Evolutionary conservation across 2,113 vertebrate genomes (phyloP), one percentile per base, ranked within the genome.

Genomic region (Bambusicola thoracicus): DNA sequence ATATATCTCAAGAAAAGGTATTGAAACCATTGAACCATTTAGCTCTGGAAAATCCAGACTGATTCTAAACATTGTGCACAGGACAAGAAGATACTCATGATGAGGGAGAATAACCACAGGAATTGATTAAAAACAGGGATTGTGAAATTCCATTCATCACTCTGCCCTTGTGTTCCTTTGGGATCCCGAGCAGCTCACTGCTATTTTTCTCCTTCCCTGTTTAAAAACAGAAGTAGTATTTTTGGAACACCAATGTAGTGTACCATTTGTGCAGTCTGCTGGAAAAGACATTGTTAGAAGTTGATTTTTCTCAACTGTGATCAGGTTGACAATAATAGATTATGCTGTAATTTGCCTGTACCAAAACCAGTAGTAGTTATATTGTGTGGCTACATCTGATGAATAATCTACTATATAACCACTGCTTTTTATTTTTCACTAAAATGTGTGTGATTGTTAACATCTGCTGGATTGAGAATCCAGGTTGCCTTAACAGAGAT

Each of bases 351-450:
- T 62, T 76, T 91, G 32, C 4, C 2, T 2, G 2, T 79, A 46
- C 41, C 55, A 44, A 79, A 24, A 0, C 15, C 73, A 56, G 25
- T 38, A 56, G 43, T 0, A 0, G 5, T 81, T 75, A 8, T 77
- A 13, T 72, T 24, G 32, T 30, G 22, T 88, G 55, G 8, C 44
- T 62, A 11, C 43, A 89, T 59, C 49, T 85, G 72, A 30, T 74
- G 73, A 85, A 74, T 58, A 62, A 91, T 69, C 41, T 25, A 32
- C 82, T 66, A 13, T 41, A 43, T 68, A 75, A 43, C 18, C 8
- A 7, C 32, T 43, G 41, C 2, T 1, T 8, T 81, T 38, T 81
- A 32, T 76, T 56, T 12, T 21, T 19, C 58, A 70, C 46, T 55
- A 79, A 72, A 83, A 46, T 34, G 11, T 72, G 25, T 70, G 44